Evolutionary conservation across 2,797 vertebrate species (phyloP).

Genomic region (Pteronotus mesoamericanus): DNA sequence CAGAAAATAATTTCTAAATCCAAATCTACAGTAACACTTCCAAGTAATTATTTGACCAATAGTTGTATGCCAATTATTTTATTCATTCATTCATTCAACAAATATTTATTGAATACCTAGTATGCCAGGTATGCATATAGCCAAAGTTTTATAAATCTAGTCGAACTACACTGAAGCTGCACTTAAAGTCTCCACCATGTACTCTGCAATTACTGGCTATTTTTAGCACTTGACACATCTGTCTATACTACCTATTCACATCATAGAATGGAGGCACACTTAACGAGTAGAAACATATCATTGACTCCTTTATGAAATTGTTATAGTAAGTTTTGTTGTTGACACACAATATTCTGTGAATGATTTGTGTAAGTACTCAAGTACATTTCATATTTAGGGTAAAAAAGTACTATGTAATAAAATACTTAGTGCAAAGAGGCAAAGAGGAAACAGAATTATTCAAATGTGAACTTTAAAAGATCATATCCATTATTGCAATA

Average conservation of each 20-base stretch:
- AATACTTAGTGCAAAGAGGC: neutral
- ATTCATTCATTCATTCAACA: neutral
- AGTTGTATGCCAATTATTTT: neutral
- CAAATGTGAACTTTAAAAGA: neutral
- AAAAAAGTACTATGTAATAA: neutral
- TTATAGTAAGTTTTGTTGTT: neutral
- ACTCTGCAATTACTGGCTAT: neutral
- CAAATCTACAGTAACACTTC: neutral
- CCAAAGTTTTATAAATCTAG: neutral
- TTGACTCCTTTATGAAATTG: neutral
- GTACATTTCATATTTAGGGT: neutral
- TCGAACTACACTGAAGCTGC: neutral
- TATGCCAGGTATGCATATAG: neutral
- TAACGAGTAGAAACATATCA: neutral
- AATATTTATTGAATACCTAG: neutral
- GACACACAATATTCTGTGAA: neutral
- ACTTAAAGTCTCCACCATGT: neutral
- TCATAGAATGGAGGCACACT: neutral
- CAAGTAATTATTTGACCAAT: neutral
- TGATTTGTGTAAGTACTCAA: neutral
- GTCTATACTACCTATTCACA: neutral
- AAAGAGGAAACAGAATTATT: neutral
- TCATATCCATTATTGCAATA: neutral
- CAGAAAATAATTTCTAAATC: neutral
- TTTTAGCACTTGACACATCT: neutral